phyloP scores from a whole-genome alignment of 2,888 invertebrate genomes.

The Eupelmus urozonus region DNA sequence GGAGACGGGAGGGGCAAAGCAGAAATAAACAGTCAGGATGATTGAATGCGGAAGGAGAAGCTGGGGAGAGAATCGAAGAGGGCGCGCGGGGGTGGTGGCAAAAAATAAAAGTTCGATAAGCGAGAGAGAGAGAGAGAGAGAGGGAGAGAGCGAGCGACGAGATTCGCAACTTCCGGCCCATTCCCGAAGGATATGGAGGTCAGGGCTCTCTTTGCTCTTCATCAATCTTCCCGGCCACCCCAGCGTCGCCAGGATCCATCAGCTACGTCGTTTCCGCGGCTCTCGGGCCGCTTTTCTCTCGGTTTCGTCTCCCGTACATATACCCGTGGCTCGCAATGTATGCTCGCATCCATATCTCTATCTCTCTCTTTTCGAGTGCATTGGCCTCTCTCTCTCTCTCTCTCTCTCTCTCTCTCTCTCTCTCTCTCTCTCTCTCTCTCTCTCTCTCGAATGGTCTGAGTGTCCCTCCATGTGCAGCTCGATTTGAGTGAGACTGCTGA shows the following conservation, averaged over 20 bases:
- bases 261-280: slow-evolving; percentile 72
- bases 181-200: slow-evolving; percentile 12
- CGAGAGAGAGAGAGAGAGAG: neutral
- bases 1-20: neutral
- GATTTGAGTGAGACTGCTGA: too few species aligned
- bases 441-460: too few species aligned
- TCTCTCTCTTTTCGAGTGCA: too few species aligned
- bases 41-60: slow-evolving; percentile 15
- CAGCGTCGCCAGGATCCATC: slow-evolving; percentile 67
- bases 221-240: slow-evolving; percentile 67
- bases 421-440: too few species aligned
- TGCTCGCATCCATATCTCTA: too few species aligned
- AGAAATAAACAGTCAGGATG: slow-evolving; percentile 42
- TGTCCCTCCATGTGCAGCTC: too few species aligned
- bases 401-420: too few species aligned
- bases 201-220: slow-evolving; percentile 59
- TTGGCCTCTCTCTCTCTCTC: too few species aligned
- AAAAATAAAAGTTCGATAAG: slow-evolving; percentile 30
- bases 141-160: slow-evolving; percentile 6
- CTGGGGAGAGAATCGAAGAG: too few species aligned
- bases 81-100: too few species aligned
- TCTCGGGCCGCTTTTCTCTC: slow-evolving; percentile 2
- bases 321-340: too few species aligned
- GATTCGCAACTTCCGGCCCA: slow-evolving; percentile 51
- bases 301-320: neutral